Evolutionary conservation across 2,888 invertebrate species (phyloP).

Genomic region (Pocota personata): DNA sequence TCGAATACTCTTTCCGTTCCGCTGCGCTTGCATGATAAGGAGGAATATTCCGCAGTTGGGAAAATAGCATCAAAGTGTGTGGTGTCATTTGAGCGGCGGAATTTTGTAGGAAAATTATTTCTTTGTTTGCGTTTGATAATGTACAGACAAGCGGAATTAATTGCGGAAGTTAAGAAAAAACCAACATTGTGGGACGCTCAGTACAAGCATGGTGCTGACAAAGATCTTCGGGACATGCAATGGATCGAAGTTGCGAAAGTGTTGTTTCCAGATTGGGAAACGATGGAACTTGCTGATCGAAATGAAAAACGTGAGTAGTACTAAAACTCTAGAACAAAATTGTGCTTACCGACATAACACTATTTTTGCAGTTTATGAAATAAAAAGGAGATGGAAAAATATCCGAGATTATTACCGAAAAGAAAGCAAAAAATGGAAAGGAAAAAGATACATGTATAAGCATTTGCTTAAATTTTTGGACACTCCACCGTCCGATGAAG

Average conservation of each 20-base stretch:
- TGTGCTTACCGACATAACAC: background rate
- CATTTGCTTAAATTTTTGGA: constrained; percentile 22
- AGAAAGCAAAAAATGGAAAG: background rate
- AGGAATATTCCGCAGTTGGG: constrained; percentile 41
- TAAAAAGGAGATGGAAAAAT: constrained; percentile 17
- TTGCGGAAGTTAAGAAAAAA: constrained; percentile 24
- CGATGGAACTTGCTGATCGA: background rate
- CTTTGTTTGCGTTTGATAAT: background rate
- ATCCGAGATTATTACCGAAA: constrained; percentile 34
- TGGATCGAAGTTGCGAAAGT: constrained; percentile 21
- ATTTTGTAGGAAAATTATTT: background rate
- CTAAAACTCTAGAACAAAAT: background rate
- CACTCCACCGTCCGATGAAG: background rate
- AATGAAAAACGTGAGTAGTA: background rate
- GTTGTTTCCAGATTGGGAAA: background rate
- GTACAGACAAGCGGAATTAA: constrained; percentile 16
- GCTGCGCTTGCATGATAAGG: background rate
- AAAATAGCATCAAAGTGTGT: background rate
- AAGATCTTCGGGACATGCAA: background rate
- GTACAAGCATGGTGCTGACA: constrained; percentile 3
- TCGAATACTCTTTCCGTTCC: constrained; percentile 4
- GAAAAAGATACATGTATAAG: constrained; percentile 14
- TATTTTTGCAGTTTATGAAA: background rate
- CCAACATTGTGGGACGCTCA: constrained; percentile 13
- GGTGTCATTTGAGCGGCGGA: background rate